These are phyloP conservation scores for Lepidochrysops patricia DNA, from an alignment of 2,888 invertebrate genomes.

Conservation along the genomic window DNA sequence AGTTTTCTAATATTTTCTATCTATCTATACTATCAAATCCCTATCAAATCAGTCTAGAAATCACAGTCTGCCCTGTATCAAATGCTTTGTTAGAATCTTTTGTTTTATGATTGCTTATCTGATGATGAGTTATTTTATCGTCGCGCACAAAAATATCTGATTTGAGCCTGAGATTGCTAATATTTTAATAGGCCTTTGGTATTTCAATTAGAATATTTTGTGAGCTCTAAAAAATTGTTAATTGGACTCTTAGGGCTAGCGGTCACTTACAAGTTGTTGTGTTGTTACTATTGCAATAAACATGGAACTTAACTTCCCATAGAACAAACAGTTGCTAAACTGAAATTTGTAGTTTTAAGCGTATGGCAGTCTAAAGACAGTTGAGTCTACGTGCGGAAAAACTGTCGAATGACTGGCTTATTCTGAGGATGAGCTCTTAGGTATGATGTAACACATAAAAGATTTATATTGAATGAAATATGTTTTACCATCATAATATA, in stretches of 20 bases:
- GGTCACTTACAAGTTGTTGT: too few species aligned
- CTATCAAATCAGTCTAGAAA: background rate
- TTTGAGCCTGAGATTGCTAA: background rate
- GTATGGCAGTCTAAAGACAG: too few species aligned
- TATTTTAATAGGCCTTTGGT: too few species aligned
- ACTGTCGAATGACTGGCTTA: too few species aligned
- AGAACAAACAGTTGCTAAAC: background rate
- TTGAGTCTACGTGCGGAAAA: too few species aligned
- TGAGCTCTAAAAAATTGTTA: background rate
- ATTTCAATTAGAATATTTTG: too few species aligned
- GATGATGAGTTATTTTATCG: background rate
- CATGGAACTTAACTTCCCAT: background rate
- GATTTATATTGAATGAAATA: too few species aligned
- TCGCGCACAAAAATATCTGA: background rate
- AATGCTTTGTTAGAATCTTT: background rate
- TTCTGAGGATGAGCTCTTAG: too few species aligned
- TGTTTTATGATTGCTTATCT: background rate
- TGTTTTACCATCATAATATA: too few species aligned
- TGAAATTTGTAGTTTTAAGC: background rate
- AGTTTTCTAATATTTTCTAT: background rate
- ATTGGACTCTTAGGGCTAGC: background rate
- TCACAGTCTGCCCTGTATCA: background rate
- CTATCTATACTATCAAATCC: background rate
- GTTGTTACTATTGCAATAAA: too few species aligned
- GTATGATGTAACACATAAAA: too few species aligned